Evolutionary conservation across 1,140 invertebrate species (phyloP), one percentile per base, ranked within the genome.

Genomic region (Euwallacea fornicatus): DNA sequence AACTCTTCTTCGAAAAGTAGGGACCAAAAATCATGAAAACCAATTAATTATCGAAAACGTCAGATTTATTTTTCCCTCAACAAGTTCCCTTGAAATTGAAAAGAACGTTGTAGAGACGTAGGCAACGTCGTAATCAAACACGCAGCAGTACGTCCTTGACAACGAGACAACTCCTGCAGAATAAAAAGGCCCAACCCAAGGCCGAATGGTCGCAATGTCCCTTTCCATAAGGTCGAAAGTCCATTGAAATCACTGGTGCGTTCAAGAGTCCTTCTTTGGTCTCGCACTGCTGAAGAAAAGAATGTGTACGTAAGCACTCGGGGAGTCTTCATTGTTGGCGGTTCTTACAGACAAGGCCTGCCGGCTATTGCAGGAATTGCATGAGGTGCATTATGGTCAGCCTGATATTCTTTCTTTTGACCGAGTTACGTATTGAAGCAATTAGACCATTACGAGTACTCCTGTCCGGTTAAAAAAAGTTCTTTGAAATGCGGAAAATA

Each of bases 181-280:
- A 69, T 53, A 61, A 69, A 69, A 69, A 69, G 54, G 58, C 58
- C 44, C 21, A 61, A 60, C 44, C 44, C 56, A 60, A 60, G 66
- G 58, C 43, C 16, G 21, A 13, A 16, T 61, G 16, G 47, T 56
- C 44, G 13, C 42, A 61, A 54, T 54, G 10, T 13, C 21, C 33
- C 58, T 13, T 42, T 6, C 33, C 56, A 61, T 69, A 69, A 50
- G 58, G 58, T 9, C 56, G 43, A 69, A 53, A 69, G 44, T 69
- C 58, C 43, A 10, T 41, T 42, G 41, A 61, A 61, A 47, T 21
- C 66, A 69, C 15, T 54, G 43, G 46, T 69, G 66, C 66, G 66
- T 69, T 61, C 43, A 41, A 47, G 42, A 61, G 66, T 69, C 66
- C 54, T 69, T 69, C 66, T 69, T 69, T 69, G 66, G 66, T 69